Conservation (phyloP, 2,888 invertebrate genomes). For the Drosophila eohydei region DNA sequence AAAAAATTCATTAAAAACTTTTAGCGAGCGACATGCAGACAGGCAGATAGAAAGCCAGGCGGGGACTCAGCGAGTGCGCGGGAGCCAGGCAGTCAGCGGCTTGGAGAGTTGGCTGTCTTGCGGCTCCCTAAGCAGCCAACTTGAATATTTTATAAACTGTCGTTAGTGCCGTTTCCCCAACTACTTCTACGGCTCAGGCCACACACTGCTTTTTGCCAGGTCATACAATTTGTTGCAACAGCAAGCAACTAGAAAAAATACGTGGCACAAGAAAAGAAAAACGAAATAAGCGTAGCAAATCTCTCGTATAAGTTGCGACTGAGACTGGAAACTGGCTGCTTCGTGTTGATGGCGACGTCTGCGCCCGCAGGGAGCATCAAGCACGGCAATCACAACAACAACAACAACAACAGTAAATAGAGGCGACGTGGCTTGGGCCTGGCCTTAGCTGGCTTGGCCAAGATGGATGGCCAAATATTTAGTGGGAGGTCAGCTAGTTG, state of each 20-base stretch:
- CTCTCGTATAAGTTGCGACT: conserved; percentile 46
- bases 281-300: conserved; percentile 20
- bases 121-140: conserved; percentile 49
- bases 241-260: conserved; percentile 36
- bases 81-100: conserved; percentile 2
- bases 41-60: conserved; percentile 8
- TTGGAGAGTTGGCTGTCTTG: conserved; percentile 1
- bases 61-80: not conserved
- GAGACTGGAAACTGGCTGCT: conserved; percentile 63
- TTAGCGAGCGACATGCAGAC: conserved; percentile 53
- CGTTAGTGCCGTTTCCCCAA: conserved; percentile 55
- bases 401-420: conserved; percentile 38
- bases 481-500: conserved; percentile 69
- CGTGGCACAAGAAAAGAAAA: conserved; percentile 43
- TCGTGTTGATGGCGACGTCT: conserved; percentile 76
- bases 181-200: not conserved
- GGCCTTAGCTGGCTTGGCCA: conserved; percentile 41
- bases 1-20: conserved; percentile 79
- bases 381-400: conserved; percentile 8
- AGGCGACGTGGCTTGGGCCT: conserved; percentile 38
- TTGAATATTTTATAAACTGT: conserved; percentile 78
- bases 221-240: conserved; percentile 71
- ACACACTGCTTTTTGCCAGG: conserved; percentile 41
- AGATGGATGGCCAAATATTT: conserved; percentile 74
- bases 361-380: conserved; percentile 62